These are phyloP conservation scores for Delphinus delphis DNA, from an alignment of 2,113 vertebrate species.

Conservation along the genomic window DNA sequence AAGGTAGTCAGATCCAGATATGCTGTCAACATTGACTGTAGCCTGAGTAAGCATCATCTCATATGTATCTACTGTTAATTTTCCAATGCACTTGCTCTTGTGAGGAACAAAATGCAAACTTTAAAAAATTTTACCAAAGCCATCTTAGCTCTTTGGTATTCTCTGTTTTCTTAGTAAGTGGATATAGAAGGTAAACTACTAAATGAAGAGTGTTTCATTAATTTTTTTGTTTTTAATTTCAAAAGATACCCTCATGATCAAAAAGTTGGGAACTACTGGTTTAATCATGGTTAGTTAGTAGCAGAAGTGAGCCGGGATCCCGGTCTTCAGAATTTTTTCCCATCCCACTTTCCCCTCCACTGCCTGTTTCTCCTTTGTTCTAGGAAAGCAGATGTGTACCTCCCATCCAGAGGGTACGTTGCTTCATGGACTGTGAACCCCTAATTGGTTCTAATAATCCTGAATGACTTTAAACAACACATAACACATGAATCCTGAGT, in stretches of 20 bases:
- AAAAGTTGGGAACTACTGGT: background rate
- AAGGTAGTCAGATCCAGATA: background rate
- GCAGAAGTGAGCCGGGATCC: background rate
- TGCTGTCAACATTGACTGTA: fast-evolving
- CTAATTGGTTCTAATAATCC: background rate
- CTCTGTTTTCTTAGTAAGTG: background rate
- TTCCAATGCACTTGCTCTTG: background rate
- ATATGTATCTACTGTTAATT: fast-evolving
- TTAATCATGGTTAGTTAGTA: background rate
- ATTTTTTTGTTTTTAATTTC: background rate
- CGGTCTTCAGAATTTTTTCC: background rate
- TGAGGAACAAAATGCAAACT: background rate
- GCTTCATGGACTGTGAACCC: background rate
- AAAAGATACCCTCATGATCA: background rate
- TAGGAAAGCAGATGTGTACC: background rate
- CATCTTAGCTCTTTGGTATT: background rate
- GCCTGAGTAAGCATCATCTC: background rate
- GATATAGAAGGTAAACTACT: background rate
- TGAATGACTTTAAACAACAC: background rate
- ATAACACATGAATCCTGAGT: background rate
- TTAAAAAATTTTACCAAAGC: background rate
- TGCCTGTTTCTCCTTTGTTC: background rate
- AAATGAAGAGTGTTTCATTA: background rate
- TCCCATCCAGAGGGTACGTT: fast-evolving
- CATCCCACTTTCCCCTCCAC: background rate